Conservation (phyloP, 1,140 invertebrate species). For the Cecropterus lyciades region DNA sequence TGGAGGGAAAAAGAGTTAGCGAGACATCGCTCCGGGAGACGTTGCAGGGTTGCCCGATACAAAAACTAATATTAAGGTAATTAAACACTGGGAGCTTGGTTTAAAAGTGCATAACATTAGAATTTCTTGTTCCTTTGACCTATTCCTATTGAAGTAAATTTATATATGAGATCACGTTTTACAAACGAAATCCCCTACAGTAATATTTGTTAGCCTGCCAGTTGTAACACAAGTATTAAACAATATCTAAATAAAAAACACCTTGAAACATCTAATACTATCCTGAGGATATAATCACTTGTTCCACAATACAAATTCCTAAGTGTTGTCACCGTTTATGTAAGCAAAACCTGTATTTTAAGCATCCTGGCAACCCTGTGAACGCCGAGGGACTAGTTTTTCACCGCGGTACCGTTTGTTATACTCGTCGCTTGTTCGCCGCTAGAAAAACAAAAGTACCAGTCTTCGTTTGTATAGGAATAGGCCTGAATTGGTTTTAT, state of each 20-base stretch:
- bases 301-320: not conserved
- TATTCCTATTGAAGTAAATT: not conserved
- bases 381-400: conserved; percentile 11
- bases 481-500: conserved; percentile 3
- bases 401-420: conserved; percentile 9
- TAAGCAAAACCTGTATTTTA: not conserved
- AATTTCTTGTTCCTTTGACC: not conserved
- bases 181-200: too few species aligned
- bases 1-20: conserved; percentile 54
- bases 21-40: conserved; percentile 55
- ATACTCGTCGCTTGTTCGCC: conserved; percentile 7
- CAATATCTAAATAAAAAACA: too few species aligned
- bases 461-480: conserved; percentile 29
- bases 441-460: conserved; percentile 32
- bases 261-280: too few species aligned
- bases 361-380: conserved; percentile 3
- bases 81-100: not conserved
- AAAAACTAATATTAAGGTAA: conserved; percentile 6
- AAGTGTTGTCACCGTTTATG: not conserved
- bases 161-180: too few species aligned
- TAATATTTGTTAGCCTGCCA: too few species aligned
- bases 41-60: conserved; percentile 13
- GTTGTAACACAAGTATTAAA: too few species aligned
- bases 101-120: not conserved
- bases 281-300: not conserved